These are phyloP conservation scores for Podotricha telesiphe DNA, from an alignment of 2,888 invertebrate species.

Conservation along the genomic window DNA sequence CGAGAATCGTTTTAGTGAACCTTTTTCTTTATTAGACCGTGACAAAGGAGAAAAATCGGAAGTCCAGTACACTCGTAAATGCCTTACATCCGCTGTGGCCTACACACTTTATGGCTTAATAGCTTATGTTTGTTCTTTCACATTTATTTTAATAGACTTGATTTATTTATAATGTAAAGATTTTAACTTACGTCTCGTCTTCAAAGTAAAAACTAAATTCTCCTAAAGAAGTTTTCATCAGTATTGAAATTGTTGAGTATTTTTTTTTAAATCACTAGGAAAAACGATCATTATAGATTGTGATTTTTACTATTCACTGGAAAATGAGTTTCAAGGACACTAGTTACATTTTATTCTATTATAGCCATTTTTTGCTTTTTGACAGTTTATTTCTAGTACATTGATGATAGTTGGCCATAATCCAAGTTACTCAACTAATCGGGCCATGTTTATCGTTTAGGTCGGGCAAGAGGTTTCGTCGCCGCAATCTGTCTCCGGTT, in stretches of 20 bases:
- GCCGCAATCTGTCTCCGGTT: conserved; percentile 55
- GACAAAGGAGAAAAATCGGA: conserved; percentile 53
- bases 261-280: too few relatives aligned
- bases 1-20: conserved; percentile 45
- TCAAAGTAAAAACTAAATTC: too few relatives aligned
- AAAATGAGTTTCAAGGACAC: not conserved
- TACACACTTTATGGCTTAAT: conserved; percentile 44
- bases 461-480: conserved; percentile 48
- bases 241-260: not conserved
- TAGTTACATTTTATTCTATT: not conserved
- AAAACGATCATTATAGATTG: not conserved
- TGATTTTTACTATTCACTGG: not conserved
- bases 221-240: too few relatives aligned
- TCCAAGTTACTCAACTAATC: conserved; percentile 49
- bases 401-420: conserved; percentile 42
- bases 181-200: too few relatives aligned
- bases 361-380: not conserved
- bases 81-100: conserved; percentile 40
- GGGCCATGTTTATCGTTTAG: conserved; percentile 44
- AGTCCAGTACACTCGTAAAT: conserved; percentile 44
- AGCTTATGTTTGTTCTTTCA: conserved; percentile 36
- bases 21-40: conserved; percentile 55
- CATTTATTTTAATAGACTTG: conserved; percentile 40
- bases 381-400: conserved; percentile 14
- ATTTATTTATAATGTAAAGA: conserved; percentile 33